Evolutionary conservation across 2,113 vertebrate species (phyloP).

Genomic region (Coracopsis vasa): DNA sequence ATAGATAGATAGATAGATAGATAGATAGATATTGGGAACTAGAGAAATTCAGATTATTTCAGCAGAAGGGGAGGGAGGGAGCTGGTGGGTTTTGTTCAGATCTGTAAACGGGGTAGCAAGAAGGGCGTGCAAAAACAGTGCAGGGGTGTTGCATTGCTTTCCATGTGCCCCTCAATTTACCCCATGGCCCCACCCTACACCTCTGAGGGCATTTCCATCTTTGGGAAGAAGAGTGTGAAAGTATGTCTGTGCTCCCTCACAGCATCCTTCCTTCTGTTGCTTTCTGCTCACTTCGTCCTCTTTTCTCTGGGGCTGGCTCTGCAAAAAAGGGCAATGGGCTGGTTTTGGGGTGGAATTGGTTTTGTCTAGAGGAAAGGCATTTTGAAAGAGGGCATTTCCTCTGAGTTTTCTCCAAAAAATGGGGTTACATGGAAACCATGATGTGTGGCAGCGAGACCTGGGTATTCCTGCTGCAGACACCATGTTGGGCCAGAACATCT

Average conservation of each 20-base stretch:
- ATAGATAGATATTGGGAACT: background rate
- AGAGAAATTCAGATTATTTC: conserved; percentile 46
- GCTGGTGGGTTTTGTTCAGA: conserved; percentile 9
- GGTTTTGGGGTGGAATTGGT: background rate
- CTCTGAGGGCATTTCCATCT: background rate
- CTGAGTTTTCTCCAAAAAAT: background rate
- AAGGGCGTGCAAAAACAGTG: conserved; percentile 25
- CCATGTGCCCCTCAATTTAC: background rate
- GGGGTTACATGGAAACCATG: background rate
- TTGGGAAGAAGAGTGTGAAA: background rate
- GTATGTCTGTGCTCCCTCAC: accelerated
- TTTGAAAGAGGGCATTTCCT: background rate
- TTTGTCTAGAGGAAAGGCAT: background rate
- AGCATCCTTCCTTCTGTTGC: background rate
- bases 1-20: background rate
- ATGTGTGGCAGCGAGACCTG: background rate
- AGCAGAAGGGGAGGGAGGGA: conserved; percentile 8
- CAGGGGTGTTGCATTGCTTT: background rate
- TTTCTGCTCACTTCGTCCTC: background rate
- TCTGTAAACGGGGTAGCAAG: background rate
- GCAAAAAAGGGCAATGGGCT: accelerated
- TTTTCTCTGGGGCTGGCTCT: background rate
- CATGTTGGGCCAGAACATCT: accelerated
- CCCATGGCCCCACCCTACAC: background rate
- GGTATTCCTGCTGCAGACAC: background rate